These are phyloP conservation scores for Cyprinella venusta DNA, from an alignment of 2,797 vertebrate genomes.

Conservation along the genomic window DNA sequence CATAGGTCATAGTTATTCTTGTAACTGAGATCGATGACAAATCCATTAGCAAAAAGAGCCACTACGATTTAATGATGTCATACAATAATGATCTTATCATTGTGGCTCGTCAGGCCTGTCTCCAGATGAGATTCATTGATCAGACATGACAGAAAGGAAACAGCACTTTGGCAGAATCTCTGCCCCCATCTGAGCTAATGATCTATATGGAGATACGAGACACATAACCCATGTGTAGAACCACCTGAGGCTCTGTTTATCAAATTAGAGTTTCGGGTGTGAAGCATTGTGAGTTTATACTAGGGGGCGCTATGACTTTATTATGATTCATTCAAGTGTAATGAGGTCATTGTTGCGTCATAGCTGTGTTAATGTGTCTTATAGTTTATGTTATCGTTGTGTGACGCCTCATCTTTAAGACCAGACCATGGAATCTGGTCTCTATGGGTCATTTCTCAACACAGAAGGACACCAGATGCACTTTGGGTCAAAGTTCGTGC, in stretches of 20 bases:
- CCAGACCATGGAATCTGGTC: neutral
- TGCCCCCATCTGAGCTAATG: neutral
- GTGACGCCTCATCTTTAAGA: neutral
- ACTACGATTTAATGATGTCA: conserved; percentile 21
- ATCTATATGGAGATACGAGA: conserved; percentile 5
- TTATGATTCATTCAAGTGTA: neutral
- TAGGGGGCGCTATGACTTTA: neutral
- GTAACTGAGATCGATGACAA: conserved; percentile 4
- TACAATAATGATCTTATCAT: conserved; percentile 22
- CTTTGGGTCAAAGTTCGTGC: conserved; percentile 18
- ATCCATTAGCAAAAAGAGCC: conserved; percentile 21
- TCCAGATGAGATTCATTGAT: conserved; percentile 20
- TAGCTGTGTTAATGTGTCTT: neutral
- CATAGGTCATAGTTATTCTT: neutral
- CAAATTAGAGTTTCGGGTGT: neutral
- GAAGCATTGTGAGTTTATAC: neutral
- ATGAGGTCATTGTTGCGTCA: conserved; percentile 5
- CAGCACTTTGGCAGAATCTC: conserved; percentile 20
- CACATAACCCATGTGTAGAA: neutral
- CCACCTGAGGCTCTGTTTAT: conserved; percentile 19
- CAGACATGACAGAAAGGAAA: conserved; percentile 15
- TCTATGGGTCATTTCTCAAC: conserved; percentile 1
- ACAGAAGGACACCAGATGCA: neutral
- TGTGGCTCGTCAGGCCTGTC: neutral
- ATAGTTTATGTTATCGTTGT: neutral